Base-by-base conservation (phyloP, 2,888 invertebrate genomes). In the Acleris literana region DNA sequence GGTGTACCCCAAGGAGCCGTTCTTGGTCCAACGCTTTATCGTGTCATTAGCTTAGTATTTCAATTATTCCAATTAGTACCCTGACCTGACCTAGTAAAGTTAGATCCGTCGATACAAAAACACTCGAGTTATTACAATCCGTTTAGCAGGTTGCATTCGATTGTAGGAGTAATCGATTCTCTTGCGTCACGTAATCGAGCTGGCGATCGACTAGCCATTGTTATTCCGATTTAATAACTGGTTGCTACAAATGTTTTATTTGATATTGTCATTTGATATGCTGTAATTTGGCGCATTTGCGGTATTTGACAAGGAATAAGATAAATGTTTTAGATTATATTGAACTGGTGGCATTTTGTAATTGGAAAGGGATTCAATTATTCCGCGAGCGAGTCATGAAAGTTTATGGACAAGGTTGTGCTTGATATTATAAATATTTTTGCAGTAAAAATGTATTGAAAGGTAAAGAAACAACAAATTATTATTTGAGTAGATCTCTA, bases 121-220 rank as follows among this genome's bases (percentile, higher is more conserved):
- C 29, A 59, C 55, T 55, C 48, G 43, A 63, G 56, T 43, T 25
- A 56, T 63, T 56, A 56, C 51, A 56, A 60, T 64, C 25, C 59
- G 55, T 60, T 48, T 60, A 29, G 60, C 64, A 55, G 60, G 49
- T 55, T 64, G 48, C 58, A 52, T 39, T 25, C 51, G 44, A 29
- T 58, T 58, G 55, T 46, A 46, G 44, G 1, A 44, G 59, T 60
- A 64, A 64, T 59, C 59, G 64, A 64, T 64, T 49, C 53, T 25
- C 17, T 54, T 64, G 64, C 64, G 54, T 54, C 57, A 57, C 57
- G 54, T 5, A 64, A 64, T 64, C 60, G 60, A 60, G n/a, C 46
- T 29, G 51, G 48, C 29, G 16, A 59, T 59, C 60, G 59, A 55
- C 18, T 25, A 11, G 49, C 43, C 54, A 54, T 60, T 64, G 64